Conservation (phyloP, 2,113 vertebrate genomes). For the Talpa occidentalis region DNA sequence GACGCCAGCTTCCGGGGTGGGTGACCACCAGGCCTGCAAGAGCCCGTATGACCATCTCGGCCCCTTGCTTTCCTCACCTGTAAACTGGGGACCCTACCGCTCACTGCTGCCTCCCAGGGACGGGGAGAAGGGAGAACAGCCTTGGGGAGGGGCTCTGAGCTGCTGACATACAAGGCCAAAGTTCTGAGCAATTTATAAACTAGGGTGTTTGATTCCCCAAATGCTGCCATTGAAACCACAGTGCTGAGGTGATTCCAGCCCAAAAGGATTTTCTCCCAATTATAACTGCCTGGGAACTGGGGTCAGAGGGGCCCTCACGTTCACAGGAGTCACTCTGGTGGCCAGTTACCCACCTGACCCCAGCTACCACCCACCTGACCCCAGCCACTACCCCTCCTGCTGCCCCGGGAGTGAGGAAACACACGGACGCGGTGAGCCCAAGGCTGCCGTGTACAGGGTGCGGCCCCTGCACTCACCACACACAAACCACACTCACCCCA, state of each 20-base stretch:
- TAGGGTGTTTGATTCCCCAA: conserved; percentile 59
- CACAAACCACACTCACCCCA: too few species aligned
- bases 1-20: background rate
- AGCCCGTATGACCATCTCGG: conserved; percentile 26
- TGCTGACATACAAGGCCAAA: conserved; percentile 78
- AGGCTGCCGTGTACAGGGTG: too few species aligned
- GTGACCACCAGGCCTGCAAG: background rate
- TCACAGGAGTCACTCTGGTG: too few species aligned
- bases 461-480: too few species aligned
- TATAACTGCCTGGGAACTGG: conserved; percentile 70
- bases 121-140: background rate
- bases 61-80: conserved; percentile 64
- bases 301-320: background rate
- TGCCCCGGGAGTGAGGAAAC: too few species aligned
- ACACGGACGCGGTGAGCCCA: too few species aligned
- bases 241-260: conserved; percentile 56
- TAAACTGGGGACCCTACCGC: conserved; percentile 44
- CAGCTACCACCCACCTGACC: too few species aligned
- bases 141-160: conserved; percentile 70
- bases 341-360: too few species aligned
- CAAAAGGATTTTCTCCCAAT: conserved; percentile 66
- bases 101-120: too few species aligned
- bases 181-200: conserved; percentile 80
- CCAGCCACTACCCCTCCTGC: too few species aligned
- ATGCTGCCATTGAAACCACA: conserved; percentile 75